Conservation (phyloP, 2,888 invertebrate genomes). For the Allygus modestus region DNA sequence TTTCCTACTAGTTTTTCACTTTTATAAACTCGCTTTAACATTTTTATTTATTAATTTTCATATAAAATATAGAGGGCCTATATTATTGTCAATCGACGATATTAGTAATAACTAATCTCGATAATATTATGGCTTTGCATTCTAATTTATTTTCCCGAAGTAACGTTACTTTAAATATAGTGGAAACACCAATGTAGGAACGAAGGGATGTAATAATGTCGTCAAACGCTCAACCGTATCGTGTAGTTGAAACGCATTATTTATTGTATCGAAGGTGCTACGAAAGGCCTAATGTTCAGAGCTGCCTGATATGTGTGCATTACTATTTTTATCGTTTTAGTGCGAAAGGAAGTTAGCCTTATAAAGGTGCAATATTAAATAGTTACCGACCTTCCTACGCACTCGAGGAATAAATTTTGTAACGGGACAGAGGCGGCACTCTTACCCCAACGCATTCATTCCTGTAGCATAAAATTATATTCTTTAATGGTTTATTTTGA, state of each 20-base stretch:
- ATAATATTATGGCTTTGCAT: no score
- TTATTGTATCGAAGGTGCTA: constrained; percentile 54
- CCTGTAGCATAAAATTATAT: constrained; percentile 41
- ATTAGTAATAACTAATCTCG: no score
- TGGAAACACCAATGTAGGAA: constrained; percentile 29
- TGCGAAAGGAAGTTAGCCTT: constrained; percentile 59
- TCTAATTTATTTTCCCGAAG: not conserved
- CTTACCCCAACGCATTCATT: constrained; percentile 35
- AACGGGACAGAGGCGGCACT: not conserved
- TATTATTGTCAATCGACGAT: not conserved
- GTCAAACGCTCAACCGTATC: constrained; percentile 28
- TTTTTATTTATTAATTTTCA: not conserved
- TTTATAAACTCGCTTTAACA: not conserved
- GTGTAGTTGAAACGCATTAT: constrained; percentile 6
- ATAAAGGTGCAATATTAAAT: constrained; percentile 62
- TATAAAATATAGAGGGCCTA: not conserved
- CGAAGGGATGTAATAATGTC: constrained; percentile 8
- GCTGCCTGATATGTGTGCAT: constrained; percentile 61
- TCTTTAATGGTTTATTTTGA: constrained; percentile 38
- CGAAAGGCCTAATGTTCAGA: constrained; percentile 61
- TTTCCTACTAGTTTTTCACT: not conserved
- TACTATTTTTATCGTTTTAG: constrained; percentile 43
- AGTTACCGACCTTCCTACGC: constrained; percentile 60
- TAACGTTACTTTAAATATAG: constrained; percentile 25
- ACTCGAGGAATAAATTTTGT: constrained; percentile 16